These are phyloP conservation scores for Crotophaga sulcirostris DNA, from an alignment of 2,113 vertebrate genomes.

Conservation along the genomic window DNA sequence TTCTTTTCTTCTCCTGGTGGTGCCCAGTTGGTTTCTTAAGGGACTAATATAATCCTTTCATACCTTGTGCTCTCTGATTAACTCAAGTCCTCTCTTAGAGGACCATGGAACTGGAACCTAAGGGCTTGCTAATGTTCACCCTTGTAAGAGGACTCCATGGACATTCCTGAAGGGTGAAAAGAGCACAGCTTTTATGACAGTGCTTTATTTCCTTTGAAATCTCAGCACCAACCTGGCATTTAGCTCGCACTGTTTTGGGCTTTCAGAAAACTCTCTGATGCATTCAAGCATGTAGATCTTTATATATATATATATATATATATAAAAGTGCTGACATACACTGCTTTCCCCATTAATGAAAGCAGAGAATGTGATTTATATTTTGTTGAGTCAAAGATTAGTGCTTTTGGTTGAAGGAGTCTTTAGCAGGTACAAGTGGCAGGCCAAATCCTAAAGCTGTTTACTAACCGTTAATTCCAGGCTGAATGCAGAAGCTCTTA, in stretches of 20 bases:
- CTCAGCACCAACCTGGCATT: background rate
- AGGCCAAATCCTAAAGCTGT: background rate
- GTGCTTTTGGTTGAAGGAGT: background rate
- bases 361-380: background rate
- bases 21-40: background rate
- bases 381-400: background rate
- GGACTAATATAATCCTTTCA: background rate
- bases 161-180: background rate
- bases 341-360: background rate
- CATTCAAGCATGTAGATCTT: background rate
- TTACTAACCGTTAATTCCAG: background rate
- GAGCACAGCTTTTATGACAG: background rate
- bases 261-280: background rate
- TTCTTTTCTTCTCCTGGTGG: background rate
- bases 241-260: background rate
- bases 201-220: background rate
- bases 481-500: background rate
- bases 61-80: background rate
- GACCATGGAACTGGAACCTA: background rate
- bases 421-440: background rate
- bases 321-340: background rate
- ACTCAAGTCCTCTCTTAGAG: background rate
- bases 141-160: background rate
- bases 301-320: background rate
- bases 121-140: background rate